Conservation (phyloP, 2,797 vertebrate genomes). For the Zenarchopterus dispar region DNA sequence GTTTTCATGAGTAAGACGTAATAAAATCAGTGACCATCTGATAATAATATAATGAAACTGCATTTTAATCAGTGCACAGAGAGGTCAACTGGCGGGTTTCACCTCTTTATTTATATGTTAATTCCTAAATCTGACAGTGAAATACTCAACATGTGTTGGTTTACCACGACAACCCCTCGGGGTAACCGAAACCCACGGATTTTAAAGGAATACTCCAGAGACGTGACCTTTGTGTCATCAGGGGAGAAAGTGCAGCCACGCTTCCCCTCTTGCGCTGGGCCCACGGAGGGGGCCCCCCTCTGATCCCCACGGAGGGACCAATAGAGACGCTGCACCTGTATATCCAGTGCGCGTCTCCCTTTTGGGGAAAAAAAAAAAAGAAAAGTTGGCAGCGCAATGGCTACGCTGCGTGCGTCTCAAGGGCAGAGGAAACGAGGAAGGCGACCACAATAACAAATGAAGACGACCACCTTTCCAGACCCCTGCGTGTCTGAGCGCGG, state of each 20-base stretch:
- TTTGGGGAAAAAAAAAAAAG: slow-evolving; percentile 31
- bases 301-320: slow-evolving; percentile 29
- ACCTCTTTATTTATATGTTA: neutral
- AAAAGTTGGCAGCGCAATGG: slow-evolving; percentile 81
- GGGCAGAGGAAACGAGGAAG: slow-evolving; percentile 80
- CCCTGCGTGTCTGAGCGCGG: slow-evolving; percentile 21
- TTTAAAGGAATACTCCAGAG: neutral
- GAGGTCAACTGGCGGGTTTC: neutral
- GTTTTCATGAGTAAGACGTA: too few species aligned
- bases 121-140: neutral
- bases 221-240: slow-evolving; percentile 38
- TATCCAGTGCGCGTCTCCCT: slow-evolving; percentile 71
- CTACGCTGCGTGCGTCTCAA: slow-evolving; percentile 79
- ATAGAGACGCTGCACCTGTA: slow-evolving; percentile 76
- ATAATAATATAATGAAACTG: neutral
- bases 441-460: slow-evolving; percentile 62
- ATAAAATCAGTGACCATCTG: neutral
- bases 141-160: slow-evolving; percentile 24
- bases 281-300: slow-evolving; percentile 20
- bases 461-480: slow-evolving; percentile 46
- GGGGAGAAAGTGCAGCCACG: slow-evolving; percentile 1
- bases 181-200: neutral
- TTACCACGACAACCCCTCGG: neutral
- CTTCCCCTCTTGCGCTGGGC: slow-evolving; percentile 15
- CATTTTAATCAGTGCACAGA: neutral